Evolutionary conservation across 1,140 invertebrate genomes (phyloP), one percentile per base, ranked within the genome.

Genomic region (Sipha flava): DNA sequence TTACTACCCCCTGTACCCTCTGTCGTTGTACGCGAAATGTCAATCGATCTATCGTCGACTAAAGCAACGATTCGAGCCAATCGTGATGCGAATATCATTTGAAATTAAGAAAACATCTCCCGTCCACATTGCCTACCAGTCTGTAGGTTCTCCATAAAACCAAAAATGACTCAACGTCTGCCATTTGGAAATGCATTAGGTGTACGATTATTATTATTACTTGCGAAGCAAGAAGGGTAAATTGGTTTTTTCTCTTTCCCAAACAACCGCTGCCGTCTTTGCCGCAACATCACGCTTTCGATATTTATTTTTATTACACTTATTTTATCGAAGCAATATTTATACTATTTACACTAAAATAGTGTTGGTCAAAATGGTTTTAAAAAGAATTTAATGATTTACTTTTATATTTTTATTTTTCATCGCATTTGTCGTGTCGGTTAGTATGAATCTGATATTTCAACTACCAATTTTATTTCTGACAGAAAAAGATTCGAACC

Each of bases 141-240:
- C 40, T 14, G 26, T 5, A 31, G 1, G 3, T 16, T 31, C 14
- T 26, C 29, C 31, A 3, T 4, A 37, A 21, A 62, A 62, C 31
- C 18, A 14, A 62, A 62, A 34, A 62, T 18, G n/a, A 62, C 34
- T 62, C 31, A 31, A 62, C 64, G 34, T 43, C 29, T 43, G 37
- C 37, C 37, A 68, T 37, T 68, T 68, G 12, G n/a, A 68, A 68
- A 68, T 68, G 64, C 64, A 68, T 43, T 68, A 68, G 37, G 14
- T 45, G 64, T 52, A 52, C 16, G 9, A 52, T 21, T 21, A 52
- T 21, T 52, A 23, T 21, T 52, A 21, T 21, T 52, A 52, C n/a
- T 45, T 45, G 43, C 16, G 6, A 45, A 45, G n/a, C n/a, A 43
- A 43, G 14, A 31, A 31, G 29, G 57, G 57, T 59, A 26, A 59